A percentile compares a stretch with the other conserved stretches of the same genome.
Conservation (phyloP, 2,797 vertebrate genomes). For the Tarsius wallacei region DNA sequence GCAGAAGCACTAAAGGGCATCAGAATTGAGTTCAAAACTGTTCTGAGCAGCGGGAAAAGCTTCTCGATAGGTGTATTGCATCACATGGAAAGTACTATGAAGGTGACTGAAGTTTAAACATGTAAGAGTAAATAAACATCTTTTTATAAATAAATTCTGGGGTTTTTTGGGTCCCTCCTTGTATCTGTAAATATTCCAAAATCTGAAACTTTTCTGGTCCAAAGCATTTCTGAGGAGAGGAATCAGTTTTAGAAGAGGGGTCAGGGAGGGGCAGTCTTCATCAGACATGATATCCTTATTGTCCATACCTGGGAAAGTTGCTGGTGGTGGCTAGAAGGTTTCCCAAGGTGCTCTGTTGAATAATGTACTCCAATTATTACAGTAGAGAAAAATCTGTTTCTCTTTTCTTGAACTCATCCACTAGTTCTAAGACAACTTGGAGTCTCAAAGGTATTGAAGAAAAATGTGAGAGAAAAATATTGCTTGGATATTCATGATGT, state of each 20-base stretch:
- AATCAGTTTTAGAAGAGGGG: background rate
- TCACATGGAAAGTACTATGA: no score
- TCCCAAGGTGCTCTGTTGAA: background rate
- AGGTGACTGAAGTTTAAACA: no score
- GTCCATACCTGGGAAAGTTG: background rate
- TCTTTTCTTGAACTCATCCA: background rate
- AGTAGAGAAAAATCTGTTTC: background rate
- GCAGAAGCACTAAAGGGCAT: no score
- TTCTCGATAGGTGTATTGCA: no score
- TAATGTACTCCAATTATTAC: slow-evolving; percentile 26
- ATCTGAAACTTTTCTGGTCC: background rate
- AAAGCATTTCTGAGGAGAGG: background rate
- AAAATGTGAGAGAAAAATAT: background rate
- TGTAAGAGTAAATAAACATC: no score
- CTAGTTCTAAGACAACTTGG: slow-evolving; percentile 39
- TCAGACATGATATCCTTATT: background rate
- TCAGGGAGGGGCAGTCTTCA: background rate
- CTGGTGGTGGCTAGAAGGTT: background rate
- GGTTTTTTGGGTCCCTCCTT: no score
- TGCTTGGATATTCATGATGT: background rate
- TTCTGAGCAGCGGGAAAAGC: no score
- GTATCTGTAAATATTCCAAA: no score
- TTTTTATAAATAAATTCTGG: no score
- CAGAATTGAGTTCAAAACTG: no score
- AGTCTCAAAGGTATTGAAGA: slow-evolving; percentile 33